Conservation (phyloP, 2,888 invertebrate genomes). For the Odontomyia ornata region DNA sequence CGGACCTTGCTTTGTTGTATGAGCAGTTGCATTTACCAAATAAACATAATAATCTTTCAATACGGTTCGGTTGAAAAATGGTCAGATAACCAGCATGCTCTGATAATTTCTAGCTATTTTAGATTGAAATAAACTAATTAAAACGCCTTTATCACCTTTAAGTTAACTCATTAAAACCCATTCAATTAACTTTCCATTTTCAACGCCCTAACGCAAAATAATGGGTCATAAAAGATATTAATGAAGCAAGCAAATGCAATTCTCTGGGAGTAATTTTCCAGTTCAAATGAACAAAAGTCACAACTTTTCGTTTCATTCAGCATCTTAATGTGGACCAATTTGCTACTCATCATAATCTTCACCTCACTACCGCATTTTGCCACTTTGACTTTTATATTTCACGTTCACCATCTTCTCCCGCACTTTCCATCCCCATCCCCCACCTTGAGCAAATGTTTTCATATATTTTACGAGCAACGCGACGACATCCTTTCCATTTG, state of each 20-base stretch:
- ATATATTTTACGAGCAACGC: constrained; percentile 25
- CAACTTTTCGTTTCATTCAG: not conserved
- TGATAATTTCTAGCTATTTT: too few relatives aligned
- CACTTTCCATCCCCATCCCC: not conserved
- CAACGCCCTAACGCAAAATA: not conserved
- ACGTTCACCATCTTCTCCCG: not conserved
- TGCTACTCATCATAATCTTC: constrained; percentile 36
- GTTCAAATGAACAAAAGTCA: constrained; percentile 31
- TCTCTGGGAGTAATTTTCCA: constrained; percentile 9
- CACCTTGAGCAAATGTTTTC: not conserved
- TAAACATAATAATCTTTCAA: too few relatives aligned
- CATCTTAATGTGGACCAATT: constrained; percentile 6
- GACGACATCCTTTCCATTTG: constrained; percentile 18
- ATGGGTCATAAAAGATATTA: not conserved
- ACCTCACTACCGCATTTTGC: not conserved
- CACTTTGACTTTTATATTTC: constrained; percentile 22
- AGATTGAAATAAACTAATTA: too few relatives aligned
- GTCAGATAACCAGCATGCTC: too few relatives aligned
- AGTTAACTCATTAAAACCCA: not conserved
- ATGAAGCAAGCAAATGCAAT: constrained; percentile 13
- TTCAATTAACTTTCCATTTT: constrained; percentile 8
- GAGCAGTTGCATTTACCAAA: too few relatives aligned
- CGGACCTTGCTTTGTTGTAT: too few relatives aligned
- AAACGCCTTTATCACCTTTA: not conserved
- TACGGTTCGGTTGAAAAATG: too few relatives aligned